These are phyloP conservation scores for Sylvicola cinctus DNA, from an alignment of 2,888 invertebrate species.

Conservation along the genomic window DNA sequence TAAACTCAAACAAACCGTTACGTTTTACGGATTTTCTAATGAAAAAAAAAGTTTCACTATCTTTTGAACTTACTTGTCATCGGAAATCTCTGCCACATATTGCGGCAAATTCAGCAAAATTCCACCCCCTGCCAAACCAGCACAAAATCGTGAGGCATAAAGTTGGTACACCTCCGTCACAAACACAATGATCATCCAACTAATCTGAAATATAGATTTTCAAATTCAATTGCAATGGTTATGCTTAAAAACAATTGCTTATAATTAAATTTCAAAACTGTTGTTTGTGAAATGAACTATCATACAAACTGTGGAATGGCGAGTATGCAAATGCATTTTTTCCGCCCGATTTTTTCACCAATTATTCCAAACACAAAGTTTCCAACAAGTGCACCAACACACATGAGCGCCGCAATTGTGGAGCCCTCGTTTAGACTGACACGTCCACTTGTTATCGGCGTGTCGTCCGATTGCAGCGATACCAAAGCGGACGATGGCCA, in stretches of 20 bases:
- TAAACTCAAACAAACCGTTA: neutral
- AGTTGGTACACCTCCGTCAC: neutral
- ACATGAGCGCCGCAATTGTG: constrained; percentile 5
- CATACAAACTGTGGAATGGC: constrained; percentile 6
- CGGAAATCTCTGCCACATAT: constrained; percentile 1
- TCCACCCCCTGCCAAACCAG: neutral
- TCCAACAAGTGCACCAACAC: constrained; percentile 6
- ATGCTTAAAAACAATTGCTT: neutral
- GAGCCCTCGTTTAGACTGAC: constrained; percentile 10
- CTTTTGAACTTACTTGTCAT: too few relatives aligned
- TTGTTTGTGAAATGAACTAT: neutral
- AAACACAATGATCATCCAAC: neutral
- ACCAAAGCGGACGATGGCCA: constrained; percentile 21
- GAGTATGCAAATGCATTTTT: constrained; percentile 2
- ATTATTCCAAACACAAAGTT: constrained; percentile 5
- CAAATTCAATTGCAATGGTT: too few relatives aligned
- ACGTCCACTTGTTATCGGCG: constrained; percentile 17
- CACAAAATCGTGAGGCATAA: neutral
- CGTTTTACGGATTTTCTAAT: too few relatives aligned
- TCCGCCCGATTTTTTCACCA: constrained; percentile 6
- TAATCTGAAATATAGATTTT: too few relatives aligned
- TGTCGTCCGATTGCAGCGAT: constrained; percentile 14
- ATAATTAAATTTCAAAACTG: neutral
- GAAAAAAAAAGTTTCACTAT: too few relatives aligned
- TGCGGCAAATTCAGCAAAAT: neutral